phyloP scores from a whole-genome alignment of 2,797 vertebrate species.

The Oreortyx pictus region DNA sequence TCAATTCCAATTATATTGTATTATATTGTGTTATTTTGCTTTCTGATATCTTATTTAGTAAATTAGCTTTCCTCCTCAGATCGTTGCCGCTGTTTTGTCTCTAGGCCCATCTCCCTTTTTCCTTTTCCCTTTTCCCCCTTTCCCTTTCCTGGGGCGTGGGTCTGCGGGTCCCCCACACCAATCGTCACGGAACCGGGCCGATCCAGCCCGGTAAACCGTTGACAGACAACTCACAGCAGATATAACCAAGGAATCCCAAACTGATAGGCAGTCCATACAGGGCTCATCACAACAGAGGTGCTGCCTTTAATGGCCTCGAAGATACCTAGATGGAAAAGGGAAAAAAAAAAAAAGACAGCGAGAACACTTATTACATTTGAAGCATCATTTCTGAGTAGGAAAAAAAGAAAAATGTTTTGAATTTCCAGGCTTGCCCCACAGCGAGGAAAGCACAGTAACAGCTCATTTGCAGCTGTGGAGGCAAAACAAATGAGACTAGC shows the following conservation, averaged over 20 bases:
- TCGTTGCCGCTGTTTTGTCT: too few species aligned
- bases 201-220: too few species aligned
- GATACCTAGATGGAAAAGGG: background rate
- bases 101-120: too few species aligned
- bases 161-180: too few species aligned
- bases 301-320: background rate
- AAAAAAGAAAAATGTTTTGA: background rate
- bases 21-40: too few species aligned
- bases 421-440: slow-evolving; percentile 28
- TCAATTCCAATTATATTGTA: too few species aligned
- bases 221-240: background rate
- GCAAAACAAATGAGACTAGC: slow-evolving; percentile 49
- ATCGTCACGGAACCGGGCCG: too few species aligned
- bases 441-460: slow-evolving; percentile 29
- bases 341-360: background rate
- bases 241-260: slow-evolving; percentile 11
- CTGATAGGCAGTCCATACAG: background rate
- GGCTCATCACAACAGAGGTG: background rate
- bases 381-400: background rate
- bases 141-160: too few species aligned
- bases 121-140: too few species aligned
- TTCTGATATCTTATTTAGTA: too few species aligned
- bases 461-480: slow-evolving; percentile 48
- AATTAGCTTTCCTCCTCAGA: too few species aligned
- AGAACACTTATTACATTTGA: background rate